phyloP scores from a whole-genome alignment of 2,113 vertebrate species.

The Sylvia atricapilla region DNA sequence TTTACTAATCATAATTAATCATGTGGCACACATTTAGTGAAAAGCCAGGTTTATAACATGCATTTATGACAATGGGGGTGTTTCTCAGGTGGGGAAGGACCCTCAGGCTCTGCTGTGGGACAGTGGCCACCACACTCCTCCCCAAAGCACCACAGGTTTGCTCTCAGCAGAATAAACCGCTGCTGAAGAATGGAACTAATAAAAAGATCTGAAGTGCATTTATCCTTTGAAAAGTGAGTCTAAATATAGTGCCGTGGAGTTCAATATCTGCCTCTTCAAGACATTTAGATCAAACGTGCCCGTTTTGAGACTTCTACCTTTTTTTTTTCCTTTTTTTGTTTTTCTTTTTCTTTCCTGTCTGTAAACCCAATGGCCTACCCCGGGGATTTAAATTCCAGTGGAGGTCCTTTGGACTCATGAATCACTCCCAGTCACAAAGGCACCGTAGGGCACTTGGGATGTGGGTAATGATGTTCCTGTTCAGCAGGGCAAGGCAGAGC shows the following conservation, averaged over 20 bases:
- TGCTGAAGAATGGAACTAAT: background rate
- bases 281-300: background rate
- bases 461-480: background rate
- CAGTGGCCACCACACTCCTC: background rate
- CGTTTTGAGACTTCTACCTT: background rate
- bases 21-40: too few relatives aligned
- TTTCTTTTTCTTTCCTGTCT: background rate
- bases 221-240: conserved; percentile 26
- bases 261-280: background rate
- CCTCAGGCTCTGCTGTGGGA: rapidly evolving
- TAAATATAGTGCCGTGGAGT: conserved; percentile 29
- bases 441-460: rapidly evolving
- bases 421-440: background rate
- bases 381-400: conserved; percentile 7
- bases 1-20: too few relatives aligned
- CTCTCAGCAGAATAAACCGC: background rate
- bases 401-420: background rate
- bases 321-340: background rate
- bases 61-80: background rate
- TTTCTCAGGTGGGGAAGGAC: background rate
- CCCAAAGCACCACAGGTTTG: rapidly evolving
- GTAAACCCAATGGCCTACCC: background rate
- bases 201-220: conserved; percentile 20
- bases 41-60: too few relatives aligned
- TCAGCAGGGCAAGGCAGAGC: background rate